Evolutionary conservation across 2,113 vertebrate genomes (phyloP), one percentile per base, ranked within the genome.

Genomic region (Poeciliopsis retropinna): DNA sequence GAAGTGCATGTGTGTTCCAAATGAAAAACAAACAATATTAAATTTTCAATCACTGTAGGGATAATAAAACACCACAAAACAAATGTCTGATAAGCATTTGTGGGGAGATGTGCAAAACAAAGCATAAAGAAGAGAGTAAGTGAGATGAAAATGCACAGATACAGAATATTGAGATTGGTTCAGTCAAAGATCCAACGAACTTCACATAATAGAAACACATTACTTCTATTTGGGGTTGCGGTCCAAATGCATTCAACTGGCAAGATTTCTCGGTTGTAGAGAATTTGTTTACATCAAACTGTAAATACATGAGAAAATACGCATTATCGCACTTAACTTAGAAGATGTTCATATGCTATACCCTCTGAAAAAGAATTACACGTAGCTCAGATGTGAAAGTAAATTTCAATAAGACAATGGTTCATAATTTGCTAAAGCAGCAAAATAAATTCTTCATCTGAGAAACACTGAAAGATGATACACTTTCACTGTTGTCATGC

Each of bases 91-190:
- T 0, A 44, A 44, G 19, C 5, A 66, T 41, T 61, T 71, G 25
- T 4, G 41, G 15, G 60, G 70, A 64, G 2, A 60, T 37, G 51
- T 77, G 75, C 67, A 86, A 86, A 85, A 72, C 12, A 69, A 84
- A 69, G 44, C 31, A 25, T 22, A 44, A 63, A 25, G 28, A 37
- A 86, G 82, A 19, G 70, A 39, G 28, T n/a, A 71, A 34, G 54
- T 64, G 25, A 66, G 29, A 60, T 44, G 19, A 51, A n/a, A 67
- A 68, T 54, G 39, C 44, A 60, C n/a, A 1, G 47, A 60, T 66
- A 67, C 41, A 54, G 12, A 51, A 32, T 11, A 29, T 30, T 51
- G 41, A 5, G 41, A 27, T 10, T 30, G 39, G 13, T 51, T 74
- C 44, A 34, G 66, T 68, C 64, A 25, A 44, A 2, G 37, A 61